These are phyloP conservation scores for Drymodes brunneopygia DNA, from an alignment of 2,113 vertebrate species.

Conservation along the genomic window DNA sequence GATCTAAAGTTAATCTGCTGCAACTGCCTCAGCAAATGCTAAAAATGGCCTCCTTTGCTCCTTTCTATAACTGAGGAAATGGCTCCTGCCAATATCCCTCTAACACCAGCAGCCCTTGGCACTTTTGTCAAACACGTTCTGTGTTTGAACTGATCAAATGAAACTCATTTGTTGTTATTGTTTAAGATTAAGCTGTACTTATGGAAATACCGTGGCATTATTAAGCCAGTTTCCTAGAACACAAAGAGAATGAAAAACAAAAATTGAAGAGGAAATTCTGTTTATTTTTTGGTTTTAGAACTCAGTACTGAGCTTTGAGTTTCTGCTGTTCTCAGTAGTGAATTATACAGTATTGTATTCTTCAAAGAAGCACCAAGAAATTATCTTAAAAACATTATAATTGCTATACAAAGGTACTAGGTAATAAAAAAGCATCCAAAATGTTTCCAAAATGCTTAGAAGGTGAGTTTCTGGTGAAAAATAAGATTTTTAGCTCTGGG, in stretches of 20 bases:
- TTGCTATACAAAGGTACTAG: not conserved
- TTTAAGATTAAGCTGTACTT: constrained; percentile 68
- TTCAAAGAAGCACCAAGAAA: not conserved
- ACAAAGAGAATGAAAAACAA: constrained; percentile 52
- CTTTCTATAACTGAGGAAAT: constrained; percentile 48
- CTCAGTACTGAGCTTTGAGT: not conserved
- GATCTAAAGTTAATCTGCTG: constrained; percentile 71
- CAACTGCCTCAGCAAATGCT: constrained; percentile 64
- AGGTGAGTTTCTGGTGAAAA: not conserved
- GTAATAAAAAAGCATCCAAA: not conserved
- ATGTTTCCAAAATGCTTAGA: not conserved
- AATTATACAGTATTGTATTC: not conserved
- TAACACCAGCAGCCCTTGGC: constrained; percentile 51
- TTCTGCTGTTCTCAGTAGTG: not conserved
- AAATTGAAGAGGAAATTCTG: not conserved
- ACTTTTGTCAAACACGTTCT: not conserved
- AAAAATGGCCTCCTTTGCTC: constrained; percentile 22
- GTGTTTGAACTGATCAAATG: constrained; percentile 66
- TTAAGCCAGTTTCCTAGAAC: constrained; percentile 31
- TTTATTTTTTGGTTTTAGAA: constrained; percentile 48
- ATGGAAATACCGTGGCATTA: constrained; percentile 51
- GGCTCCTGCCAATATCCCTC: constrained; percentile 53
- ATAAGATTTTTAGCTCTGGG: not conserved
- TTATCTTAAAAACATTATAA: not conserved
- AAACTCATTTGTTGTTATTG: constrained; percentile 70